phyloP scores from a whole-genome alignment of 1,140 invertebrate species.

The Catajapyx aquilonaris region DNA sequence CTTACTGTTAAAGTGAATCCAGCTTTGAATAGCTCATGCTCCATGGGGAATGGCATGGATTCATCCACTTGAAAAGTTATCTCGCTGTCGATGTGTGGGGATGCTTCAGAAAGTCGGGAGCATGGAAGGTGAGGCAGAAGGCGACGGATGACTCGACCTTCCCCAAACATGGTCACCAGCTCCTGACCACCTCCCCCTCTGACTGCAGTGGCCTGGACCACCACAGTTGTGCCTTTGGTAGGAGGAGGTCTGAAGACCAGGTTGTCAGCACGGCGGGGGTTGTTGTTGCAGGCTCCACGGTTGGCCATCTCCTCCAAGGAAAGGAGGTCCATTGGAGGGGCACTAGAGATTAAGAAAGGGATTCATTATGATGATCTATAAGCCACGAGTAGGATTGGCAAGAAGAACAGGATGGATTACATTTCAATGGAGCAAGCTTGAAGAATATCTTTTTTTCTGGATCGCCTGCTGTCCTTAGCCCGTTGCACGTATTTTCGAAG shows the following conservation, averaged over 20 bases:
- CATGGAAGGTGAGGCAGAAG: constrained; percentile 5
- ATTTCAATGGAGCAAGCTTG: too few species aligned
- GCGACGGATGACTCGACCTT: constrained; percentile 1
- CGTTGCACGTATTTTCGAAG: too few species aligned
- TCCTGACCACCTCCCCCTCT: not conserved
- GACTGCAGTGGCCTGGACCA: constrained; percentile 4
- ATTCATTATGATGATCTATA: constrained; percentile 6
- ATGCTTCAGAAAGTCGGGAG: constrained; percentile 1
- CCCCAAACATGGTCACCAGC: constrained; percentile 5
- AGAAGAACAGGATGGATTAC: too few species aligned
- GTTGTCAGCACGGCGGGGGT: constrained; percentile 1
- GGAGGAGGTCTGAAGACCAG: constrained; percentile 7
- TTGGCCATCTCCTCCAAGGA: too few species aligned
- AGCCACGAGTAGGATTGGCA: too few species aligned
- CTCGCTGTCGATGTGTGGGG: constrained; percentile 5
- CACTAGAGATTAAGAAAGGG: constrained; percentile 5
- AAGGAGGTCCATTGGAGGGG: not conserved
- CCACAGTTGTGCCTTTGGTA: constrained; percentile 6
- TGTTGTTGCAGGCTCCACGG: too few species aligned
- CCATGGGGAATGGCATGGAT: too few species aligned
- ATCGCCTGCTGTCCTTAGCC: too few species aligned
- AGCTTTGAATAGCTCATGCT: constrained; percentile 3
- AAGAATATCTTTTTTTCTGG: too few species aligned
- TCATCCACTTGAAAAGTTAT: constrained; percentile 5
- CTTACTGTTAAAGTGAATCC: constrained; percentile 7